Conservation (phyloP, 2,797 vertebrate genomes). For the Mallotus villosus region DNA sequence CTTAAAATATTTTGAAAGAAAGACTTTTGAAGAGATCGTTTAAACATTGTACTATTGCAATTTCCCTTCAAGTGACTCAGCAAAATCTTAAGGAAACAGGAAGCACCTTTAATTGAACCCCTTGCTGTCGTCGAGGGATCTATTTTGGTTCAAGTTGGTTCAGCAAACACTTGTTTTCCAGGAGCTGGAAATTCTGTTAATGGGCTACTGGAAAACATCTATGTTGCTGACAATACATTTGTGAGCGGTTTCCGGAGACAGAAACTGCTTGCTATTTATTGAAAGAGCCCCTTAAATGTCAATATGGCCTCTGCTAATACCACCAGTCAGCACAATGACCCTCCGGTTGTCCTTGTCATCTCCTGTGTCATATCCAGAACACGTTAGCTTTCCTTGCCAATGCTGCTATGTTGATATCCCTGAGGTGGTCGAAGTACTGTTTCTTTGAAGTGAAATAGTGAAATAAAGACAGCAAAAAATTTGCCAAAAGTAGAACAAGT, state of each 20-base stretch:
- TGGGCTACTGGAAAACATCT: conserved; percentile 1
- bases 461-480: neutral
- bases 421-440: conserved; percentile 19
- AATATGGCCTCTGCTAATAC: conserved; percentile 52
- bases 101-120: neutral
- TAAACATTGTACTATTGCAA: neutral
- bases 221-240: conserved; percentile 9
- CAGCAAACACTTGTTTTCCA: neutral
- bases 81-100: neutral
- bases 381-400: conserved; percentile 33
- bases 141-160: conserved; percentile 12
- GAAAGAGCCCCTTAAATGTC: neutral
- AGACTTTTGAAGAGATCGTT: neutral
- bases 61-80: neutral
- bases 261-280: neutral
- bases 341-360: conserved; percentile 33
- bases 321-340: conserved; percentile 21
- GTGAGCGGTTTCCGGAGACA: conserved; percentile 12
- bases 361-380: conserved; percentile 31
- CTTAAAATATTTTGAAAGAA: neutral
- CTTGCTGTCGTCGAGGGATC: neutral
- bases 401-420: conserved; percentile 53
- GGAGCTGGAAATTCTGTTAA: neutral
- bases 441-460: neutral
- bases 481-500: neutral